Percentiles rank a stretch among this genome's conserved stretches.
phyloP scores from a whole-genome alignment of 2,797 vertebrate genomes.

The Pteronotus mesoamericanus region DNA sequence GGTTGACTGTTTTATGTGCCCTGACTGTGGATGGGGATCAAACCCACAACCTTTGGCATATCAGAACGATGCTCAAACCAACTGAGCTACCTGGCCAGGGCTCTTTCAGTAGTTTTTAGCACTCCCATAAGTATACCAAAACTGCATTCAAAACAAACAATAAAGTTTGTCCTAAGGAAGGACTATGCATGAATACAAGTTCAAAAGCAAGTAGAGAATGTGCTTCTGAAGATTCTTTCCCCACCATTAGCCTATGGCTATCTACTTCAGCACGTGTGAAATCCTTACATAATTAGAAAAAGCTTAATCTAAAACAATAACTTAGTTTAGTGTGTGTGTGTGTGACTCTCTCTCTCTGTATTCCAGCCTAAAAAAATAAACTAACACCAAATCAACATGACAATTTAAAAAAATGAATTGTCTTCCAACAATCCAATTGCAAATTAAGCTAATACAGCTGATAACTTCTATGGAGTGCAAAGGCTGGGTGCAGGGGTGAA shows the following conservation, averaged over 20 bases:
- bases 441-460: background rate
- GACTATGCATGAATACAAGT: background rate
- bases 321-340: background rate
- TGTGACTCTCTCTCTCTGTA: background rate
- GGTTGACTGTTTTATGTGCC: no score
- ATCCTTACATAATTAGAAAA: background rate
- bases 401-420: background rate
- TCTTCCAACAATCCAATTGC: background rate
- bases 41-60: no score
- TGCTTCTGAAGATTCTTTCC: conserved; percentile 3
- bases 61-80: no score
- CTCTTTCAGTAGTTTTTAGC: background rate
- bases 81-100: no score
- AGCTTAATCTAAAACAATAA: background rate
- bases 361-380: background rate
- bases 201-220: conserved; percentile 18
- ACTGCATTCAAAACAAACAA: background rate
- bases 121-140: background rate
- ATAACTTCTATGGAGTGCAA: background rate
- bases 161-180: conserved; percentile 15
- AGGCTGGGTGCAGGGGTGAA: background rate
- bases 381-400: background rate
- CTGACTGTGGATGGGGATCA: no score
- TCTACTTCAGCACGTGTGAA: background rate
- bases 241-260: background rate